These are phyloP conservation scores for Sarcophilus harrisii DNA, from an alignment of 2,797 vertebrate genomes.

Conservation along the genomic window DNA sequence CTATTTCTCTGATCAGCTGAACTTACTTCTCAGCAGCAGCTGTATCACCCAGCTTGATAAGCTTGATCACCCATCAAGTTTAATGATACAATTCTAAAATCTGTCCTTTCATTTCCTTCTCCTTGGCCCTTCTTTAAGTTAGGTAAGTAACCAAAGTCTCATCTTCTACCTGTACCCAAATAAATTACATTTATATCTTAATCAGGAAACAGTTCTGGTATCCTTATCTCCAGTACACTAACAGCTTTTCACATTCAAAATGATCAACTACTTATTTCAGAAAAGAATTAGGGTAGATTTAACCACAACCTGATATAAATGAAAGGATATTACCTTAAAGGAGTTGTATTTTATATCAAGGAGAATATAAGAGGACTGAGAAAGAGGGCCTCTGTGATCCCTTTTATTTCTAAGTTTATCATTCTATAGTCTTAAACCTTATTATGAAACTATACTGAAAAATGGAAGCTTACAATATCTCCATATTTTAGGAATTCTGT, in stretches of 20 bases:
- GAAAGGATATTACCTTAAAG: background rate
- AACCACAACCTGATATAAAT: too few relatives aligned
- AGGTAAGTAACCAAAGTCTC: background rate
- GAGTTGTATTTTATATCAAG: background rate
- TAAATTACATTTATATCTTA: background rate
- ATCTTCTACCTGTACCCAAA: background rate
- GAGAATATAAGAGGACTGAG: background rate
- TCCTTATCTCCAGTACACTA: too few relatives aligned
- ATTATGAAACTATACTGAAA: background rate
- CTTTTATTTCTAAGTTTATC: background rate
- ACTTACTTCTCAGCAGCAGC: background rate
- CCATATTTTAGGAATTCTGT: background rate
- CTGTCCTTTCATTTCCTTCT: background rate
- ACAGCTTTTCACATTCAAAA: too few relatives aligned
- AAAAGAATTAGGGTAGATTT: too few relatives aligned
- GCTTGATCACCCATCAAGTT: background rate
- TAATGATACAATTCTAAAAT: background rate
- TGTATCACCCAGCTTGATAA: background rate
- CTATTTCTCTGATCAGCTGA: background rate
- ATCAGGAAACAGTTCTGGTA: background rate
- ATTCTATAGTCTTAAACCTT: background rate
- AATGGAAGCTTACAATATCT: background rate
- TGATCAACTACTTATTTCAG: too few relatives aligned
- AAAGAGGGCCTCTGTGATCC: background rate
- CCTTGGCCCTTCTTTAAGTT: background rate